Conservation (phyloP, 2,113 vertebrate species). For the Scomber japonicus region DNA sequence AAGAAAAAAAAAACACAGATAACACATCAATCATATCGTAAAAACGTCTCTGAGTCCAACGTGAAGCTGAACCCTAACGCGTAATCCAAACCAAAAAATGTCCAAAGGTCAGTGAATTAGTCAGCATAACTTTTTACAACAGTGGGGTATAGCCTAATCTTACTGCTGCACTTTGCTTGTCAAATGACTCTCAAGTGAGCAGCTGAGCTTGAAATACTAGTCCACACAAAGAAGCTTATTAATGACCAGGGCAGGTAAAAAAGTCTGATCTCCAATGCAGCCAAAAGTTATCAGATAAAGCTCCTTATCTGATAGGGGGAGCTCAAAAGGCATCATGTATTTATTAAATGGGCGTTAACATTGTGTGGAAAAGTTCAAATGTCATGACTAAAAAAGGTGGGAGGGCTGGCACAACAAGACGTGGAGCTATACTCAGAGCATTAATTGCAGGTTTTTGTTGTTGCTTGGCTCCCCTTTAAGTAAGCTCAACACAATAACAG, state of each 20-base stretch:
- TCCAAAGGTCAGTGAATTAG: neutral
- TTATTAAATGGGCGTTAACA: neutral
- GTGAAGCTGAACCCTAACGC: neutral
- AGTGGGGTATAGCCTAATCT: neutral
- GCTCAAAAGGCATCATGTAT: neutral
- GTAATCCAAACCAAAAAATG: neutral
- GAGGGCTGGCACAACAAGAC: neutral
- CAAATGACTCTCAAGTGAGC: slow-evolving; percentile 1
- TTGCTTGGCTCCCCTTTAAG: neutral
- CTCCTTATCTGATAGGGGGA: neutral
- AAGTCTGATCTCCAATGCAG: neutral
- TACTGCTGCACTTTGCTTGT: neutral
- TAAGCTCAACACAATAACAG: neutral
- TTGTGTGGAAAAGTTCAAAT: neutral
- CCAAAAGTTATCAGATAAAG: neutral
- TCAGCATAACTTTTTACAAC: too few species aligned
- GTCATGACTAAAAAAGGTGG: neutral
- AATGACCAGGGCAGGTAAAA: neutral
- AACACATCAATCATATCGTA: too few species aligned
- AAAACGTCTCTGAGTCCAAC: neutral
- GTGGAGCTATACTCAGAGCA: neutral
- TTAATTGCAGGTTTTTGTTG: neutral
- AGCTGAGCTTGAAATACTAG: slow-evolving; percentile 47
- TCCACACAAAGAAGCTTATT: neutral
- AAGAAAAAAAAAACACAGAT: neutral